phyloP scores from a whole-genome alignment of 2,888 invertebrate genomes.

The Crocallis elinguaria region DNA sequence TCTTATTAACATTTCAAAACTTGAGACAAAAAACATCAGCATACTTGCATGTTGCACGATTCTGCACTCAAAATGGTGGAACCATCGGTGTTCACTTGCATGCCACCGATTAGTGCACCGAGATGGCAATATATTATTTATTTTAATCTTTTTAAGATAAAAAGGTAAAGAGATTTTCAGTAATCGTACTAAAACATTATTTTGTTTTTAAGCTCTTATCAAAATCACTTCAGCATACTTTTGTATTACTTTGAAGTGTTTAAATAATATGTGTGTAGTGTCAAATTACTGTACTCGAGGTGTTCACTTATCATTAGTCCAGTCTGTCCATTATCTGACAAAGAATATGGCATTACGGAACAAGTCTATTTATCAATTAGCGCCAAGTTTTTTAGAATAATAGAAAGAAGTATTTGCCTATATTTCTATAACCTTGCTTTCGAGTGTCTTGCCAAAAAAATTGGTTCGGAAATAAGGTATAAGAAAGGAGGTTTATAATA shows the following conservation, averaged over 20 bases:
- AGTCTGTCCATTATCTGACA: background rate
- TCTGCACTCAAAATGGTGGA: slow-evolving; percentile 23
- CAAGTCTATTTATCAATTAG: too few species aligned
- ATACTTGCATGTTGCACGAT: slow-evolving; percentile 33
- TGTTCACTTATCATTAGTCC: background rate
- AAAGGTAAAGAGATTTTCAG: background rate
- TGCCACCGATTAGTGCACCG: slow-evolving; percentile 27
- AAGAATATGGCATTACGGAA: background rate
- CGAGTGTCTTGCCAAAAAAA: too few species aligned
- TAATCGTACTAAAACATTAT: too few species aligned
- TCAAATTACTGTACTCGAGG: background rate
- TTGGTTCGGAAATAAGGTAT: too few species aligned
- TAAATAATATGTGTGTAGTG: background rate
- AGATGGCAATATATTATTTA: slow-evolving; percentile 15
- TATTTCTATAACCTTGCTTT: background rate
- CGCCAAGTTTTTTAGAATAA: too few species aligned
- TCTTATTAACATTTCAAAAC: background rate
- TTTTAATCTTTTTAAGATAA: background rate
- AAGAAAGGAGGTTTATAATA: too few species aligned
- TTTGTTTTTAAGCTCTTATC: too few species aligned
- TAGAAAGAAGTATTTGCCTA: too few species aligned
- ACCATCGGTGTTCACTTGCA: slow-evolving; percentile 34
- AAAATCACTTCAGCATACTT: too few species aligned
- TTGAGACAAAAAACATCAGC: background rate
- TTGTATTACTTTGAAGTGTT: too few species aligned